Evolutionary conservation across 1,140 invertebrate species (phyloP), one percentile per base, ranked within the genome.

Genomic region (Drosophila guanche): DNA sequence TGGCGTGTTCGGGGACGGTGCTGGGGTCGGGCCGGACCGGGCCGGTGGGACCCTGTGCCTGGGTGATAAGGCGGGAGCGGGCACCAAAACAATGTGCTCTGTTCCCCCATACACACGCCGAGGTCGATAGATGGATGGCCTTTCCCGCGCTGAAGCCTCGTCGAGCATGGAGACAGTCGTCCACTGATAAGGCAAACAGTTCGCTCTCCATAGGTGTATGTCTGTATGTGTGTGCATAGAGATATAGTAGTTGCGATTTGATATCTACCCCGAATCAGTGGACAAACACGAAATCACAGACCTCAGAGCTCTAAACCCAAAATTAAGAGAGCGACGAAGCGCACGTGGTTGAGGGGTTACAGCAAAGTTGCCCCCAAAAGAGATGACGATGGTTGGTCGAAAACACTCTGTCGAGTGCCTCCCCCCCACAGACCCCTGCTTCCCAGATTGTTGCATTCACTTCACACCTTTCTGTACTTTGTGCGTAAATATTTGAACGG

Each of bases 391-490:
- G 33, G 10, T 37, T 37, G 33, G 3, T 2, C 10, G 3, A 37
- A 10, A 37, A 23, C 42, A 42, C 25, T 37, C 56, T 22, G n/a
- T 33, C 23, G 12, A 33, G 29, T 20, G 5, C n/a, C 41, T n/a
- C 20, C 22, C 2, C 2, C 10, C 3, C 4, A 20, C 29, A 7
- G 1, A 16, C 29, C 12, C 10, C 40, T n/a, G 41, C 47, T 47
- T 12, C 12, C 25, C 40, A 22, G 41, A 40, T 46, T 22, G 43
- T 68, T 48, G n/a, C 46, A 43, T 54, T 37, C 52, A 66, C 72
- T 72, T 80, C 57, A 71, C 78, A 80, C 79, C 79, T 83, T 52
- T 67, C 60, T 70, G 59, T 76, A 41, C 58, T 45, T 54, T 60
- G 40, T 68, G 66, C 27, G 75, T 60, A 55, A 83, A 83, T 83